phyloP scores from a whole-genome alignment of 2,113 vertebrate species.

The Mystacornis crossleyi region DNA sequence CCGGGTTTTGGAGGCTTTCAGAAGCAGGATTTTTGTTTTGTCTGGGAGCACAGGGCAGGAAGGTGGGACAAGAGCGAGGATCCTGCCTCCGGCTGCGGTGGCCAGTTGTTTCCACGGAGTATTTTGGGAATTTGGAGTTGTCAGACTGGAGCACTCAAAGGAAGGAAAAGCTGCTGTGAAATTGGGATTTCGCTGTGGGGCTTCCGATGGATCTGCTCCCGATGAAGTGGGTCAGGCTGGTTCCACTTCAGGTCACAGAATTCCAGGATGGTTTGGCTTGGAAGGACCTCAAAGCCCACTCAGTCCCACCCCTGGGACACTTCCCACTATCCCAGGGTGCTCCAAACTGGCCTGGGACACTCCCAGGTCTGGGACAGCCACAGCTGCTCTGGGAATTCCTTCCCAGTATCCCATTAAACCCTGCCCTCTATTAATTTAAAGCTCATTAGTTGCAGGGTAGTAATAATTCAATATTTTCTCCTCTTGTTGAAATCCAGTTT shows the following conservation, averaged over 20 bases:
- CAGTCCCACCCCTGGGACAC: neutral
- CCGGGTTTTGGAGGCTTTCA: neutral
- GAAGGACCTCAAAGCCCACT: neutral
- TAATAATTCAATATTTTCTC: neutral
- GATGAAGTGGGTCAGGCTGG: fast-evolving
- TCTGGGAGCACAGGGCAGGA: neutral
- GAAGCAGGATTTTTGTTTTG: neutral
- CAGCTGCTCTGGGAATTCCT: neutral
- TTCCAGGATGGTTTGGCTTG: neutral
- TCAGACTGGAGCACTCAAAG: no score
- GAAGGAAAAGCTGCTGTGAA: neutral
- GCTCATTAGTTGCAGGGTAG: neutral
- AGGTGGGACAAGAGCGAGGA: neutral
- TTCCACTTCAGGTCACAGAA: neutral
- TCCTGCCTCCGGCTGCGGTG: no score
- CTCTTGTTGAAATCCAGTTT: neutral
- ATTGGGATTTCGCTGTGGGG: fast-evolving
- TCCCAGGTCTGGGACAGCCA: neutral
- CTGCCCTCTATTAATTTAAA: neutral
- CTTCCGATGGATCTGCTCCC: neutral
- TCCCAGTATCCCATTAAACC: neutral
- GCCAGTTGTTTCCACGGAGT: fast-evolving
- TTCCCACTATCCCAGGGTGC: neutral
- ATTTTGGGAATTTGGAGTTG: neutral
- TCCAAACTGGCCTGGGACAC: neutral